These are phyloP conservation scores for Lophotriccus pileatus DNA, from an alignment of 2,797 vertebrate species.

Conservation along the genomic window DNA sequence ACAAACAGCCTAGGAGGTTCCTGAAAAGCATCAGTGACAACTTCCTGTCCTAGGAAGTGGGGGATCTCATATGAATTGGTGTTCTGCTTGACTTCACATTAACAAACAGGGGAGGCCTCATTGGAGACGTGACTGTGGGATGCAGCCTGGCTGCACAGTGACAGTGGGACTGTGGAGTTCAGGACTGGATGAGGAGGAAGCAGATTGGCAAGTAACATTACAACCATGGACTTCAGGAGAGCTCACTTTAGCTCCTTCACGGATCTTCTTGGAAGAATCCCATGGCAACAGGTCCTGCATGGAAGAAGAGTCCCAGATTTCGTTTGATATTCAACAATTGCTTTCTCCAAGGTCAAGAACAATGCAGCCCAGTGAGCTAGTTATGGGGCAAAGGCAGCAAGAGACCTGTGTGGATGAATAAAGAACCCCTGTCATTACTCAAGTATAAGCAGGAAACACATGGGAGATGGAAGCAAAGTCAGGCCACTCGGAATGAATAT, in stretches of 20 bases:
- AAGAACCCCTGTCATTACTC: background rate
- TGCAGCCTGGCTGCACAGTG: background rate
- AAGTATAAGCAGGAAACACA: background rate
- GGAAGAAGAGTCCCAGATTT: background rate
- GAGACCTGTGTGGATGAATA: background rate
- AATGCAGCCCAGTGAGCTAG: background rate
- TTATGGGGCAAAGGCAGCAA: background rate
- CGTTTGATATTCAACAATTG: background rate
- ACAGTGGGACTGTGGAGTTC: background rate
- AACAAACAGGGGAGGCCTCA: background rate
- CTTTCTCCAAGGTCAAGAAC: background rate
- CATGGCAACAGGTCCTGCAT: background rate
- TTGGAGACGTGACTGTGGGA: background rate
- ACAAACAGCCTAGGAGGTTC: background rate
- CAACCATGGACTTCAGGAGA: background rate
- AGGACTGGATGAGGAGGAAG: background rate
- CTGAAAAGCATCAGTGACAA: background rate
- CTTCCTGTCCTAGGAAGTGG: background rate
- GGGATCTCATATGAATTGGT: background rate
- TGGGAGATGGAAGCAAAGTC: background rate
- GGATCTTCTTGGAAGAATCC: background rate
- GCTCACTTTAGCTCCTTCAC: background rate
- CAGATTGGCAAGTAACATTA: too few species aligned
- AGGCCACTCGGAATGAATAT: background rate
- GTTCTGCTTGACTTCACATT: background rate